Percentiles rank a stretch among this genome's conserved stretches.
phyloP scores from a whole-genome alignment of 2,113 vertebrate species.

The Archocentrus centrarchus region DNA sequence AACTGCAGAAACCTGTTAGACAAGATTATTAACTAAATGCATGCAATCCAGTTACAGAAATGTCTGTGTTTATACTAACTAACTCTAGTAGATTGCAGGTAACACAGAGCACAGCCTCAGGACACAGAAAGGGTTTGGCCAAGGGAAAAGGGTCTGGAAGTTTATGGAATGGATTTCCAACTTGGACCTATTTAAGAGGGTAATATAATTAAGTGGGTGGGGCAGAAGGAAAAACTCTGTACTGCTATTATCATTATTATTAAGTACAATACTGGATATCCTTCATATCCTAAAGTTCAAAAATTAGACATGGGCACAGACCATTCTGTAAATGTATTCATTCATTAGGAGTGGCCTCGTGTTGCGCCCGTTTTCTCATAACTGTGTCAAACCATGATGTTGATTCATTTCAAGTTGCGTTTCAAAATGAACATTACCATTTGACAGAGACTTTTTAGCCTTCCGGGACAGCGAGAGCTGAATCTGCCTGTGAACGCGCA shows the following conservation, averaged over 20 bases:
- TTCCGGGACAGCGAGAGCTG: conserved; percentile 74
- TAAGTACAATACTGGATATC: not conserved
- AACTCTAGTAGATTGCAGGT: not conserved
- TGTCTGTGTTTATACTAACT: not conserved
- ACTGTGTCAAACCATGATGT: not conserved
- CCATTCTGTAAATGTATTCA: no score
- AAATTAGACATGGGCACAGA: not conserved
- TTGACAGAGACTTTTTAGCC: conserved; percentile 31
- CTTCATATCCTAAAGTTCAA: not conserved
- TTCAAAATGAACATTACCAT: conserved; percentile 60
- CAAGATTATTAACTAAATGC: not conserved
- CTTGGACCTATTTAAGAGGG: not conserved
- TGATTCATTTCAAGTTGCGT: not conserved
- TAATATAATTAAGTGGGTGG: not conserved
- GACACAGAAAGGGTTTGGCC: not conserved
- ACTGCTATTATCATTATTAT: not conserved
- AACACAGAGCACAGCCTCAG: not conserved
- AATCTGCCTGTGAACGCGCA: conserved; percentile 76
- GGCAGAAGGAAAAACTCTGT: not conserved
- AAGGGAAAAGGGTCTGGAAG: not conserved
- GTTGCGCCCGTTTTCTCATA: not conserved
- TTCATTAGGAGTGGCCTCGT: not conserved
- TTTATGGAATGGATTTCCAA: not conserved
- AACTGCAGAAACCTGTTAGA: conserved; percentile 64
- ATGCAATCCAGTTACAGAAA: conserved; percentile 21